Conservation (phyloP, 2,888 invertebrate genomes). For the Ctena decussata region DNA sequence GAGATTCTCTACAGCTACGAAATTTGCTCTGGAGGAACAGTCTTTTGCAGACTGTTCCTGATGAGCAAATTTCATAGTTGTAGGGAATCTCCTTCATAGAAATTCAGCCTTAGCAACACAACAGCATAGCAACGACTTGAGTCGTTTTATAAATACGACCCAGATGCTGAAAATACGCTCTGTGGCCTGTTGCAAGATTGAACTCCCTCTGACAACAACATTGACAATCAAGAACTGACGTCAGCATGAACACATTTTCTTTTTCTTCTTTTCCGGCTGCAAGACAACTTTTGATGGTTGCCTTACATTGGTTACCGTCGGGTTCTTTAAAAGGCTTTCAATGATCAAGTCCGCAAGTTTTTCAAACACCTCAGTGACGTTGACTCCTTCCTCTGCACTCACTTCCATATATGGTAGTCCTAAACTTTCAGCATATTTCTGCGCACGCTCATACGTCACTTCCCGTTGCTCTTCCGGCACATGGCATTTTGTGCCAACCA, state of each 20-base stretch:
- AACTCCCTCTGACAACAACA: too few species aligned
- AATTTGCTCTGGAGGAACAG: too few species aligned
- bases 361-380: constrained; percentile 73
- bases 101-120: too few species aligned
- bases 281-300: background rate
- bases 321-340: constrained; percentile 48
- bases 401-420: constrained; percentile 77
- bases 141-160: too few species aligned
- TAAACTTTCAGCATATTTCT: constrained; percentile 70
- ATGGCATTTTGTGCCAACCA: constrained; percentile 75
- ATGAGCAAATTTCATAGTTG: too few species aligned
- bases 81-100: too few species aligned
- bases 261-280: background rate
- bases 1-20: too few species aligned
- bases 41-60: too few species aligned
- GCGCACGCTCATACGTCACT: constrained; percentile 71
- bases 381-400: constrained; percentile 66
- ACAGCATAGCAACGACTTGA: too few species aligned
- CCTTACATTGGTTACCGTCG: constrained; percentile 3
- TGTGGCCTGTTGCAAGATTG: too few species aligned
- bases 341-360: constrained; percentile 70
- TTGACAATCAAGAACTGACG: background rate
- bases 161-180: too few species aligned
- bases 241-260: constrained; percentile 7
- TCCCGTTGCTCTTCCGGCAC: constrained; percentile 62